Evolutionary conservation across 2,113 vertebrate genomes (phyloP), one percentile per base, ranked within the genome.

Genomic region (Colius striatus): DNA sequence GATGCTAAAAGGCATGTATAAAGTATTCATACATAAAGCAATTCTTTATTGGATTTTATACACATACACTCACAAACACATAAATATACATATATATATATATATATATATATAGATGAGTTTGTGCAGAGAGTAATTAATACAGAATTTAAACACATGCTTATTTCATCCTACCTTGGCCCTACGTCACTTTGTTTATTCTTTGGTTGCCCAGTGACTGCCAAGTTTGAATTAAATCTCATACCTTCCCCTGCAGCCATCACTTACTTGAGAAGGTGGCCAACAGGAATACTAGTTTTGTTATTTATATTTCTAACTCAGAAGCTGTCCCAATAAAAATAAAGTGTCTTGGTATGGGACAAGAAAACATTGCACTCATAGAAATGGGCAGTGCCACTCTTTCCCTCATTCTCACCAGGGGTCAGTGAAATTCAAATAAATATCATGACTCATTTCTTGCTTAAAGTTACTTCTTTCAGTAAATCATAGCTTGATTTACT

Each of bases 351-450:
- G 91, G 55, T 74, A 16, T 16, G 11, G 38, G 36, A 77, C 32
- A 61, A 60, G 70, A 89, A 95, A 95, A 53, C 51, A 72, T 12
- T 86, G 41, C 67, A 65, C 58, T 92, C 79, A 89, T 38, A 90
- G 58, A 90, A 87, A 83, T 16, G 76, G 89, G 29, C 80, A 89
- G 60, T 94, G 84, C 66, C 77, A 94, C 77, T 45, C 55, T 77
- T 96, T 93, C 57, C 43, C 81, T 96, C 89, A 89, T 85, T 91
- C 80, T 53, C 95, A 94, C 83, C 63, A 78, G 79, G 75, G 84
- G 78, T 95, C 92, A 95, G 91, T 87, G 93, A 96, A 92, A 96
- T 94, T 92, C 67, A 90, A 84, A 86, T 87, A 95, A 96, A 87
- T 96, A 79, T 11, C 3, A 25, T 96, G 89, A 95, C 36, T 92